Evolutionary conservation across 2,888 invertebrate species (phyloP), one percentile per base, ranked within the genome.

Genomic region (Ornithoptera priamus): DNA sequence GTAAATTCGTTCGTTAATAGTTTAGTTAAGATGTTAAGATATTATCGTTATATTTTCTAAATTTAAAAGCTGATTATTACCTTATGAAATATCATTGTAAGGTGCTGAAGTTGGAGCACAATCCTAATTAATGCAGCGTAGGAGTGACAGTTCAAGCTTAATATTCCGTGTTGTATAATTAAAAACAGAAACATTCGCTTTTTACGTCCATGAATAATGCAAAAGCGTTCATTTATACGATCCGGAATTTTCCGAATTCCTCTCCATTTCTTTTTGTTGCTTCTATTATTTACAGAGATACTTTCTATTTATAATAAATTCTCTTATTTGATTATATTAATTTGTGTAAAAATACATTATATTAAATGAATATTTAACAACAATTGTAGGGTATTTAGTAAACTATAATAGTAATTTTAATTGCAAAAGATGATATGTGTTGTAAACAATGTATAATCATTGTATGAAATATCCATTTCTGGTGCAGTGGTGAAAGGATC

Each of bases 191-290:
- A 89, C 86, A 89, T 89, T 89, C 84, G 81, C 88, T 87, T 90
- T 90, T 90, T 88, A 91, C 85, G 87, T 81, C 83, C 89, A 91
- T 92, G 91, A 92, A 92, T 92, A 86, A 92, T 92, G 87, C 90
- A 92, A 85, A 84, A 88, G 87, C 82, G 84, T 90, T 86, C 88
- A 82, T 90, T 92, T 89, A 87, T 87, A 86, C 87, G 88, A 90
- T 85, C 86, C 85, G 88, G 90, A 87, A 85, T 83, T 86, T 90
- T 83, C 80, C 82, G 84, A 90, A 88, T 85, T 81, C 84, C 82
- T 81, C 85, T 82, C 77, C 72, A 78, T 80, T 82, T 82, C 78
- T 81, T 76, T 82, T 84, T 75, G 84, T 81, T 75, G 76, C 74
- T 78, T 78, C 75, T 58, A n/a, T 58, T 15, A 58, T 58, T 58